These are phyloP conservation scores for Acrocephalus scirpaceus DNA, from an alignment of 2,797 vertebrate species.

Conservation along the genomic window DNA sequence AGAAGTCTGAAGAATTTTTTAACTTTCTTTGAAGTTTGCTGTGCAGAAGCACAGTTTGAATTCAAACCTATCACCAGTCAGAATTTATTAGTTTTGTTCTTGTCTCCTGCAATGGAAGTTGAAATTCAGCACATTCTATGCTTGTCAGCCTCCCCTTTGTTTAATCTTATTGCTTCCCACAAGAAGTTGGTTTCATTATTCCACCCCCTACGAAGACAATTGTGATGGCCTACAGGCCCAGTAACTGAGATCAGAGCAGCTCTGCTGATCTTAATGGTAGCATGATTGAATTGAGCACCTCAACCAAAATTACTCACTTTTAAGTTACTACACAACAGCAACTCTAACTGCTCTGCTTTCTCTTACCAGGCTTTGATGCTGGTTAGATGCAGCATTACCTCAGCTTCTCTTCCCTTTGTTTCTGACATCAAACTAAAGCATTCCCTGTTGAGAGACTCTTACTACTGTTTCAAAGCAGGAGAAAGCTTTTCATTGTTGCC, in stretches of 20 bases:
- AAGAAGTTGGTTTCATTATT: background rate
- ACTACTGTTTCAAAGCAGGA: background rate
- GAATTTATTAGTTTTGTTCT: background rate
- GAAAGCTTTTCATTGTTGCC: background rate
- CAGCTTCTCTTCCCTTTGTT: background rate
- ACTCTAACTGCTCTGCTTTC: background rate
- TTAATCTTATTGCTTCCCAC: background rate
- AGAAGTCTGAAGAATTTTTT: background rate
- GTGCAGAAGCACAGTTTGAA: background rate
- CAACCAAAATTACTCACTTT: background rate
- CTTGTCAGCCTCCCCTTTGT: background rate
- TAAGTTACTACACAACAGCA: background rate
- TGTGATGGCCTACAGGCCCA: rapidly evolving
- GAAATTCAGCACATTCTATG: background rate
- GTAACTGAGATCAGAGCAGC: background rate
- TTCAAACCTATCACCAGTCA: background rate
- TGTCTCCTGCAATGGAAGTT: rapidly evolving
- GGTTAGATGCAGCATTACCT: background rate
- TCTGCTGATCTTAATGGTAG: background rate
- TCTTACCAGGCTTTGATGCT: background rate
- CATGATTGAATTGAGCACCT: rapidly evolving
- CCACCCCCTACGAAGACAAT: background rate
- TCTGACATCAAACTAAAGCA: background rate
- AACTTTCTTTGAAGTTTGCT: background rate
- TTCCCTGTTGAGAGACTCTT: background rate